phyloP scores from a whole-genome alignment of 23 tunicate species.

The Ciona savignyi region DNA sequence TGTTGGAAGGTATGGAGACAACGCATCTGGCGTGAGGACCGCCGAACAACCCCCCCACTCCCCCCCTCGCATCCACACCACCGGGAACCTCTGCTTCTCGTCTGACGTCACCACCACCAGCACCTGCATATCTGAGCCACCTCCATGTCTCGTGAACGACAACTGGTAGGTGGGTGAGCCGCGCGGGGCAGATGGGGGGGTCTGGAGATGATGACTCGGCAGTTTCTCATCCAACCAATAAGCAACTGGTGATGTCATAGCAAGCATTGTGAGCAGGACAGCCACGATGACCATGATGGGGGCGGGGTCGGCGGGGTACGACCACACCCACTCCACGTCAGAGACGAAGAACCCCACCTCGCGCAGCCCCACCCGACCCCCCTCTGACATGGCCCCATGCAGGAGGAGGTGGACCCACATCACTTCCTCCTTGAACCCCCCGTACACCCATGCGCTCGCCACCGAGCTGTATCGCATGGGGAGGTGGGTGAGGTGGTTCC shows the following conservation, averaged over 20 bases:
- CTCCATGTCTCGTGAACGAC: too few relatives aligned
- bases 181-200: too few relatives aligned
- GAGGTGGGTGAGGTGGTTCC: conserved; percentile 13
- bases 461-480: conserved; percentile 44
- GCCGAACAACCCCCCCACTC: too few relatives aligned
- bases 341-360: conserved; percentile 54
- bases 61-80: too few relatives aligned
- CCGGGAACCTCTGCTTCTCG: too few relatives aligned
- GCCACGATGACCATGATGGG: conserved; percentile 9
- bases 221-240: conserved; percentile 8
- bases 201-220: too few relatives aligned
- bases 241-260: neutral
- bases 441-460: conserved; percentile 34
- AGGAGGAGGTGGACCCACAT: conserved; percentile 46
- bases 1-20: too few relatives aligned
- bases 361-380: conserved; percentile 3
- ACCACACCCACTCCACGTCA: conserved; percentile 19
- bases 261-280: neutral
- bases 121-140: too few relatives aligned
- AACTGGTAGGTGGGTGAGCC: too few relatives aligned
- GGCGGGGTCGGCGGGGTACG: conserved; percentile 20
- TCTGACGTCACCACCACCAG: too few relatives aligned
- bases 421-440: conserved; percentile 28
- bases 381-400: conserved; percentile 16
- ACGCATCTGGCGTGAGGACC: too few relatives aligned